phyloP scores from a whole-genome alignment of 2,888 invertebrate genomes.

The Clistopyga incitator region DNA sequence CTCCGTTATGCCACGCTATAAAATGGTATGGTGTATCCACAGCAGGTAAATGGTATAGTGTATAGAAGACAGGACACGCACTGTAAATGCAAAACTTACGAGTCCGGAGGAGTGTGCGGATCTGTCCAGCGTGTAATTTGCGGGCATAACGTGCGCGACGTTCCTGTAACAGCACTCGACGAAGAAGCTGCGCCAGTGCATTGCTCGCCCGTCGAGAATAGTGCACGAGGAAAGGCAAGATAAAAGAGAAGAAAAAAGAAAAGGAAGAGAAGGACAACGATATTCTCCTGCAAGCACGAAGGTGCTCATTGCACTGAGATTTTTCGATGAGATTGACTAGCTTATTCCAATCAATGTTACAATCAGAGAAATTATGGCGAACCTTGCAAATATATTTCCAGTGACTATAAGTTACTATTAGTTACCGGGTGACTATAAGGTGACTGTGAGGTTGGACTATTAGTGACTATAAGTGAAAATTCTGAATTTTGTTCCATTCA shows the following conservation, averaged over 20 bases:
- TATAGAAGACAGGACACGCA: constrained; percentile 39
- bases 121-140: constrained; percentile 57
- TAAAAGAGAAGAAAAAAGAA: constrained; percentile 21
- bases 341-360: background rate
- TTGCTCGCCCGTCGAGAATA: background rate
- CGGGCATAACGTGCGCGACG: constrained; percentile 60
- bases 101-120: constrained; percentile 30
- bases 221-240: constrained; percentile 7
- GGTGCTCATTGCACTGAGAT: background rate
- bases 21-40: constrained; percentile 15
- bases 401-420: too few species aligned
- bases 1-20: constrained; percentile 10
- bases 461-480: too few species aligned
- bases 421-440: too few species aligned
- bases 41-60: constrained; percentile 10
- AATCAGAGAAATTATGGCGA: background rate
- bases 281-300: constrained; percentile 29
- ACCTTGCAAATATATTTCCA: too few species aligned
- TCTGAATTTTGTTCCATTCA: too few species aligned
- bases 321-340: constrained; percentile 40
- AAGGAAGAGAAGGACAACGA: constrained; percentile 30
- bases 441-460: too few species aligned
- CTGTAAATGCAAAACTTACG: constrained; percentile 50
- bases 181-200: constrained; percentile 43
- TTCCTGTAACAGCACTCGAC: constrained; percentile 39